Evolutionary conservation across 2,888 invertebrate species (phyloP).

Genomic region (Coleophora flavipennella): DNA sequence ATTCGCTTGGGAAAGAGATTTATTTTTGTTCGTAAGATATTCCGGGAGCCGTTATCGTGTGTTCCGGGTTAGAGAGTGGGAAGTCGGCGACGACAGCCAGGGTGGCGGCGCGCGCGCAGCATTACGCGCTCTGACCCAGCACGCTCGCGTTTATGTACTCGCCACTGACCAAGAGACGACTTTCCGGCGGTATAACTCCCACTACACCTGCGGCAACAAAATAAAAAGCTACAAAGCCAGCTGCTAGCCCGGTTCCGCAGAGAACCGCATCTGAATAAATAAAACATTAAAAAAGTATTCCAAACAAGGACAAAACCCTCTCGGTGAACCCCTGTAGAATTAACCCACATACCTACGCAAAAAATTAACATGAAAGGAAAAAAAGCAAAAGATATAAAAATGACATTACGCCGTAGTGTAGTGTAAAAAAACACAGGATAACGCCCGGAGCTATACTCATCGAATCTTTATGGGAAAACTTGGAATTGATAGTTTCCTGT

Average conservation of each 20-base stretch:
- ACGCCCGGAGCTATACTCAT: constrained; percentile 42
- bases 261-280: constrained; percentile 45
- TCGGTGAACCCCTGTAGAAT: constrained; percentile 29
- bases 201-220: constrained; percentile 75
- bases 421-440: constrained; percentile 38
- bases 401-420: constrained; percentile 36
- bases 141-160: constrained; percentile 72
- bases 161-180: constrained; percentile 75
- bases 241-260: constrained; percentile 44
- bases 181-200: constrained; percentile 76
- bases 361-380: constrained; percentile 36
- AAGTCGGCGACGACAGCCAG: constrained; percentile 30
- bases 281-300: constrained; percentile 36
- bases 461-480: constrained; percentile 61
- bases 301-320: constrained; percentile 20
- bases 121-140: constrained; percentile 67
- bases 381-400: constrained; percentile 40
- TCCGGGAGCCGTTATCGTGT: constrained; percentile 60
- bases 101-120: constrained; percentile 18
- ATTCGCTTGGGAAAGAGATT: constrained; percentile 58
- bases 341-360: constrained; percentile 21
- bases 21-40: constrained; percentile 58
- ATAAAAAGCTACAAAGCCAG: constrained; percentile 67
- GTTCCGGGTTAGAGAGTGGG: constrained; percentile 48
- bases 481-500: constrained; percentile 61